Percentiles rank a stretch among this genome's conserved stretches.
These are phyloP conservation scores for Taxidea taxus DNA, from an alignment of 2,113 vertebrate species.

Conservation along the genomic window DNA sequence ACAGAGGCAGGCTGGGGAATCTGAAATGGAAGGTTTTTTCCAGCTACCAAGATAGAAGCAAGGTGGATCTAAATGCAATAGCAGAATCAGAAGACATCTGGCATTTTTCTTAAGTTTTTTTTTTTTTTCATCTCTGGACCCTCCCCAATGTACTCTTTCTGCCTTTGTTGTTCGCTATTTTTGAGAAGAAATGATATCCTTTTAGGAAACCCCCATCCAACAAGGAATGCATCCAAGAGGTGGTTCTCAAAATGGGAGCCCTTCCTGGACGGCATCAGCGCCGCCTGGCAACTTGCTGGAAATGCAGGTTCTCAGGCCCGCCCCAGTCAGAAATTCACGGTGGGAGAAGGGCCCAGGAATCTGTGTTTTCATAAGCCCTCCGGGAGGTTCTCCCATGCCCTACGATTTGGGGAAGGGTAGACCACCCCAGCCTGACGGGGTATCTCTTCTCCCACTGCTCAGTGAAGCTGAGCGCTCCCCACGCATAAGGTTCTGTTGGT, in stretches of 20 bases:
- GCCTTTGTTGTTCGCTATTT: background rate
- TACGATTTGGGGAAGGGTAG: background rate
- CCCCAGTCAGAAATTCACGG: background rate
- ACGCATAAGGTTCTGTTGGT: background rate
- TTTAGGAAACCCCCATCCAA: background rate
- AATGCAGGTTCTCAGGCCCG: background rate
- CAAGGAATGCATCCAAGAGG: background rate
- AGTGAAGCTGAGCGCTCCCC: background rate
- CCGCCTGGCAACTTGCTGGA: background rate
- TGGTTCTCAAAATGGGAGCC: background rate
- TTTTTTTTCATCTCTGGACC: background rate
- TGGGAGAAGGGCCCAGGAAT: background rate
- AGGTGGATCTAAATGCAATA: background rate
- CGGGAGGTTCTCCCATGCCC: background rate
- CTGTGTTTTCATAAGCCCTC: background rate
- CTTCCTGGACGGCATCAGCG: background rate
- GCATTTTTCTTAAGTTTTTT: background rate
- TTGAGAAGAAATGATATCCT: background rate
- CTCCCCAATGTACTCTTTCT: background rate
- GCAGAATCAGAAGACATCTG: background rate
- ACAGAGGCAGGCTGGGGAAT: background rate
- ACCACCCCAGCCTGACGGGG: fast-evolving
- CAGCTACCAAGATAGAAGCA: background rate
- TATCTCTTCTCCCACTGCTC: background rate
- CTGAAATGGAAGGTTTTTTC: background rate